Percentiles rank a stretch among this genome's conserved stretches.
These are phyloP conservation scores for Mimas tiliae DNA, from an alignment of 2,888 invertebrate genomes.

Conservation along the genomic window DNA sequence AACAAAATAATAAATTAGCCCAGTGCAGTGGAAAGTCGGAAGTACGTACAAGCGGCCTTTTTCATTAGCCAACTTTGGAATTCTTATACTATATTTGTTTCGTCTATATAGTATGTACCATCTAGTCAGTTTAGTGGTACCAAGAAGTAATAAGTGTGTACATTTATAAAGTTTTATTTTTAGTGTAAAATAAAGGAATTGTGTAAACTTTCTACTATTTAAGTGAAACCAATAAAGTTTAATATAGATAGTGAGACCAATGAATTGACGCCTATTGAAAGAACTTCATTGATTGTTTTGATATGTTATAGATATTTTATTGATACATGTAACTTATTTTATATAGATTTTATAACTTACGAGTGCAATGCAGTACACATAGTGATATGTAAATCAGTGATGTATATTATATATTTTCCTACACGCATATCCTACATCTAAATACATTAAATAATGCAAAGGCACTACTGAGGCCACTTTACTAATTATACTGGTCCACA, in stretches of 20 bases:
- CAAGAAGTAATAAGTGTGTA: not conserved
- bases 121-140: not conserved
- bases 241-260: no score
- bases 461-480: slow-evolving; percentile 82
- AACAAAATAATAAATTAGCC: slow-evolving; percentile 66
- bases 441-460: slow-evolving; percentile 59
- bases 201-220: slow-evolving; percentile 10
- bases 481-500: slow-evolving; percentile 75
- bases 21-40: slow-evolving; percentile 48
- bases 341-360: slow-evolving; percentile 35
- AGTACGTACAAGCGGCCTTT: slow-evolving; percentile 13
- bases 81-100: slow-evolving; percentile 12
- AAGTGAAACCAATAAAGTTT: slow-evolving; percentile 11
- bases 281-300: not conserved
- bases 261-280: slow-evolving; percentile 12
- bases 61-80: not conserved
- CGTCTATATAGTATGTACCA: slow-evolving; percentile 12
- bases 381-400: slow-evolving; percentile 28
- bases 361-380: slow-evolving; percentile 28
- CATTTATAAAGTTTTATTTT: not conserved
- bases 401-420: slow-evolving; percentile 22
- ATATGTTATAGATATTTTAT: slow-evolving; percentile 10
- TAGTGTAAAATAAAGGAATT: not conserved
- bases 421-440: slow-evolving; percentile 24
- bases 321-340: not conserved